Evolutionary conservation across 2,113 vertebrate genomes (phyloP).

Genomic region (Ammospiza nelsoni): DNA sequence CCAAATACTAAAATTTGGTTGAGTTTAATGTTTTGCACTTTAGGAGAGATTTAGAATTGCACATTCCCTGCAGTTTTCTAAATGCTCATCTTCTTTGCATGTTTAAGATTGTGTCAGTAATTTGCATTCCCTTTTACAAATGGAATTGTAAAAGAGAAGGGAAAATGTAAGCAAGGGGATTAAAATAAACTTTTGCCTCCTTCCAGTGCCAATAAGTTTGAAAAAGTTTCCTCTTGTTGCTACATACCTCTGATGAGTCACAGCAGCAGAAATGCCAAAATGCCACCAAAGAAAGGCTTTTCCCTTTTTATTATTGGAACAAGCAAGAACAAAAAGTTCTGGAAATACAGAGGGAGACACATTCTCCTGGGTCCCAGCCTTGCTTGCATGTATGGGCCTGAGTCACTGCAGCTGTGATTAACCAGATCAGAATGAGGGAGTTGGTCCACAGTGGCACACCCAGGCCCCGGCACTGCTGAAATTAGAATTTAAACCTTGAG

Average conservation of each 20-base stretch:
- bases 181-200: slow-evolving; percentile 55
- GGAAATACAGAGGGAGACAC: slow-evolving; percentile 8
- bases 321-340: slow-evolving; percentile 48
- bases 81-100: neutral
- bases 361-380: neutral
- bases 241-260: slow-evolving; percentile 49
- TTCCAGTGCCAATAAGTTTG: slow-evolving; percentile 16
- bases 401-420: slow-evolving; percentile 26
- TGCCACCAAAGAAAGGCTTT: slow-evolving; percentile 56
- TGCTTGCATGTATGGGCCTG: neutral
- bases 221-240: slow-evolving; percentile 43
- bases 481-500: neutral
- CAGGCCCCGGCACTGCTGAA: neutral
- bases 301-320: slow-evolving; percentile 1
- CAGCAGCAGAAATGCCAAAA: slow-evolving; percentile 44
- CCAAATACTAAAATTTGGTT: neutral
- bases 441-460: slow-evolving; percentile 43
- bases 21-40: neutral
- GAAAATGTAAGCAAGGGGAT: slow-evolving; percentile 39
- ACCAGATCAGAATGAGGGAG: neutral
- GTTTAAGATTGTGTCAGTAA: slow-evolving; percentile 14
- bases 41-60: neutral
- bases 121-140: slow-evolving; percentile 38
- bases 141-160: neutral
- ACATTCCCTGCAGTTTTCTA: neutral